Evolutionary conservation across 2,113 vertebrate genomes (phyloP).

Genomic region (Pedionomus torquatus): DNA sequence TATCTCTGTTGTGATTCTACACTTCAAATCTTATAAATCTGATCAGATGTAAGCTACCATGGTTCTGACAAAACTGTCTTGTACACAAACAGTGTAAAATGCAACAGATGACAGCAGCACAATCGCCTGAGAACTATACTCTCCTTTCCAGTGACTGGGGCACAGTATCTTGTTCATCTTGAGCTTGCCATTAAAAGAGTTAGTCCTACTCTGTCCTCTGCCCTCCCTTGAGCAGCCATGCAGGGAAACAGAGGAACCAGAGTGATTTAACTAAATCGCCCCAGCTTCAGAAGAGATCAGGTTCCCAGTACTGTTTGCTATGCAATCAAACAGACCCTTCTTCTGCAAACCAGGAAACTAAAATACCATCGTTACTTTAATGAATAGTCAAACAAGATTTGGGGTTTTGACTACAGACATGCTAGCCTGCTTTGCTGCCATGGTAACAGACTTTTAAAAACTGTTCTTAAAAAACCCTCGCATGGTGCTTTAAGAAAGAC

Average conservation of each 20-base stretch:
- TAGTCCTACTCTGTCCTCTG: not conserved
- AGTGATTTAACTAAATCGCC: not conserved
- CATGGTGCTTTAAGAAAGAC: constrained; percentile 22
- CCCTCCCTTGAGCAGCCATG: not conserved
- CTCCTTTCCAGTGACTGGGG: not conserved
- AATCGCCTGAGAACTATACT: not conserved
- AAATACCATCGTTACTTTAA: constrained; percentile 19
- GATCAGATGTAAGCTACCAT: not conserved
- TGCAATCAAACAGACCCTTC: not conserved
- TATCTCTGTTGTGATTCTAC: not conserved
- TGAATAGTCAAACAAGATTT: constrained; percentile 57
- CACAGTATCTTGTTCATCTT: not conserved
- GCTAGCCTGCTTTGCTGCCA: constrained; percentile 67
- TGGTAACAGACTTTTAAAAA: constrained; percentile 70
- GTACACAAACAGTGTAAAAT: not conserved
- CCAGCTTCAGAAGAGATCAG: not conserved
- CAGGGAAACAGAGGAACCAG: not conserved
- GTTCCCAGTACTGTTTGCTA: not conserved
- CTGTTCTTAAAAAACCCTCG: not conserved
- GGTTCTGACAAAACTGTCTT: not conserved
- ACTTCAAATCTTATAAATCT: not conserved
- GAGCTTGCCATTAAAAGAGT: not conserved
- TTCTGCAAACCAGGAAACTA: not conserved
- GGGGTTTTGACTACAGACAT: constrained; percentile 58
- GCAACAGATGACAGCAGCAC: not conserved